These are phyloP conservation scores for Nanorana parkeri DNA, from an alignment of 2,113 vertebrate genomes.

Conservation along the genomic window DNA sequence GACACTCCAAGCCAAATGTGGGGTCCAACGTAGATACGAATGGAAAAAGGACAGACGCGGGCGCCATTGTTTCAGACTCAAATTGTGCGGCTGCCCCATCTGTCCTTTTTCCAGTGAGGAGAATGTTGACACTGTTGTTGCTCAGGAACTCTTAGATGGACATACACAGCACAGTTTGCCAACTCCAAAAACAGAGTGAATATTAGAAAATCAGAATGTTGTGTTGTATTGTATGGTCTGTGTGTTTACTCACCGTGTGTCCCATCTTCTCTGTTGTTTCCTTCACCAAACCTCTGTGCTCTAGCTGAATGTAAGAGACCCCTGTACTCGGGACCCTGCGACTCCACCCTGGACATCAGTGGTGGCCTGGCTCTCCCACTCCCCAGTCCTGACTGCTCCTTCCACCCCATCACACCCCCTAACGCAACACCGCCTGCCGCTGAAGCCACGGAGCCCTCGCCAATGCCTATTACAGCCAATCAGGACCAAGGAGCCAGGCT, in stretches of 20 bases:
- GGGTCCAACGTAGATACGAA: too few relatives aligned
- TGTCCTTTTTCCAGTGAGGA: too few relatives aligned
- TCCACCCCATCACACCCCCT: conserved; percentile 52
- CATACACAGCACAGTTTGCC: too few relatives aligned
- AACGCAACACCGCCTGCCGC: neutral
- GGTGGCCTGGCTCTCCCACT: conserved; percentile 23
- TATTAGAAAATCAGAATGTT: too few relatives aligned
- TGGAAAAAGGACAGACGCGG: too few relatives aligned
- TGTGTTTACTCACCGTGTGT: neutral
- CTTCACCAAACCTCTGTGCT: neutral
- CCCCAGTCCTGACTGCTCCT: conserved; percentile 52
- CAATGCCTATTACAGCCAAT: conserved; percentile 15
- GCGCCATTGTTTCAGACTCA: too few relatives aligned
- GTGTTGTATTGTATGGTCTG: neutral
- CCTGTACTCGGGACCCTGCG: conserved; percentile 65
- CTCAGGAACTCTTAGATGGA: too few relatives aligned
- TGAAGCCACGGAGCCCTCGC: neutral
- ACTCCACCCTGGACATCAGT: conserved; percentile 65
- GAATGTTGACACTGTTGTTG: too few relatives aligned
- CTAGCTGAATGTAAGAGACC: conserved; percentile 62
- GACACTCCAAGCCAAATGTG: too few relatives aligned
- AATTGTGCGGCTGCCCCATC: too few relatives aligned
- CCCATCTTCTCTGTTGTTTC: neutral
- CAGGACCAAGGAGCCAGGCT: conserved; percentile 24
- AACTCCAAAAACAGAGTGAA: too few relatives aligned